Conservation (phyloP, 2,888 invertebrate species). For the Nephrotoma guestfalica region DNA sequence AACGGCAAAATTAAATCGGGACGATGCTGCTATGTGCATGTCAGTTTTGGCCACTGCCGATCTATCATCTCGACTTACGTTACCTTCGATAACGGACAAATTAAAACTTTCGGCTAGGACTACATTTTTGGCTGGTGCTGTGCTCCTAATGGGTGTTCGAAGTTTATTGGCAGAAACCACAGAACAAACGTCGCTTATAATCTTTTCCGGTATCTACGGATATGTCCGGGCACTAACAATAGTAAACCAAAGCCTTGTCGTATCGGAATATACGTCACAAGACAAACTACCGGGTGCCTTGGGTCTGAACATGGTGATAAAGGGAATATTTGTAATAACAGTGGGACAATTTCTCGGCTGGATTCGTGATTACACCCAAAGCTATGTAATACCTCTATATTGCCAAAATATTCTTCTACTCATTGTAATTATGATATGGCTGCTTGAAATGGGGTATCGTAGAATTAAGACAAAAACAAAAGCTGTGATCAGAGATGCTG, state of each 20-base stretch:
- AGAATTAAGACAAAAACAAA: neutral
- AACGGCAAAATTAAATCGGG: constrained; percentile 28
- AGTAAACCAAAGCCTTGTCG: constrained; percentile 54
- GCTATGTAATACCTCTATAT: constrained; percentile 47
- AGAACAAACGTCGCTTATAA: constrained; percentile 35
- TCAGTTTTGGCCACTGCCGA: constrained; percentile 54
- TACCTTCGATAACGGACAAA: constrained; percentile 48
- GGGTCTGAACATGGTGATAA: constrained; percentile 56
- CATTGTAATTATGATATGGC: constrained; percentile 41
- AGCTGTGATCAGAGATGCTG: neutral
- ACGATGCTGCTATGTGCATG: constrained; percentile 51
- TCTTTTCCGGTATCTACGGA: constrained; percentile 47
- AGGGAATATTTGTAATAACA: constrained; percentile 51
- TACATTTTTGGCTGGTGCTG: constrained; percentile 45
- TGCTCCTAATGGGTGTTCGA: constrained; percentile 40
- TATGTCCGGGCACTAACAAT: constrained; percentile 56
- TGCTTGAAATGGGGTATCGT: constrained; percentile 31
- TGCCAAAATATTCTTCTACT: constrained; percentile 42
- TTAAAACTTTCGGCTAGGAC: constrained; percentile 43
- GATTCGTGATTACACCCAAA: constrained; percentile 48
- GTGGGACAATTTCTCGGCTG: constrained; percentile 49
- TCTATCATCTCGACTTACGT: constrained; percentile 45
- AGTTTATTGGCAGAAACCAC: constrained; percentile 49
- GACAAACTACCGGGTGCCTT: constrained; percentile 50
- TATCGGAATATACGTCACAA: constrained; percentile 47